Conservation (phyloP, 2,888 invertebrate species). For the Drosophila cracens region DNA sequence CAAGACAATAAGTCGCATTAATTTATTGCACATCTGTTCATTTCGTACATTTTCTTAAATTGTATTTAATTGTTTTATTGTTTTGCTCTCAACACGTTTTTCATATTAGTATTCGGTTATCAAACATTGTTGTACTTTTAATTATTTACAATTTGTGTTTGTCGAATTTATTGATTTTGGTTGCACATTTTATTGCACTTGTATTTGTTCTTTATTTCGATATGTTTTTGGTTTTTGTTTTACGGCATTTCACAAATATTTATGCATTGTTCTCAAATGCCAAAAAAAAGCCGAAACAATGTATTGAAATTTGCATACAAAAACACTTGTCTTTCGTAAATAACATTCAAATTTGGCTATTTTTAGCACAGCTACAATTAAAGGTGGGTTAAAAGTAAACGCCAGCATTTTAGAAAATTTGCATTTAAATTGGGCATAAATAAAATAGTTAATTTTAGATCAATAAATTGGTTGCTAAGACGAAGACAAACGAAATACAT, state of each 20-base stretch:
- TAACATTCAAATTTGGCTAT: background rate
- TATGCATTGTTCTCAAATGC: background rate
- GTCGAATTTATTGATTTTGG: constrained; percentile 4
- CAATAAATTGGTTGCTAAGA: constrained; percentile 3
- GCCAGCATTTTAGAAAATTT: background rate
- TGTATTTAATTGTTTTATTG: constrained; percentile 34
- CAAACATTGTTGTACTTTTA: background rate
- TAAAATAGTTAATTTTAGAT: background rate
- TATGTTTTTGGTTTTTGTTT: background rate
- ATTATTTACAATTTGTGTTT: background rate
- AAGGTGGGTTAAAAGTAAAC: background rate
- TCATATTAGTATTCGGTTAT: background rate
- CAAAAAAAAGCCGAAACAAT: background rate
- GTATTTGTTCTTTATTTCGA: background rate
- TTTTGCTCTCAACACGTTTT: background rate
- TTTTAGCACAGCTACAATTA: constrained; percentile 3
- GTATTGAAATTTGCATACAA: constrained; percentile 2
- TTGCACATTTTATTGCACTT: background rate
- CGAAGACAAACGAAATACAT: background rate
- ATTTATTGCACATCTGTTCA: constrained; percentile 21
- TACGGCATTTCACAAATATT: background rate
- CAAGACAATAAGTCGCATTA: constrained; percentile 24
- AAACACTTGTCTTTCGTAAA: constrained; percentile 19
- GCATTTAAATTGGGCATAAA: background rate
- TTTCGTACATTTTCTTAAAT: constrained; percentile 23